Percentiles rank a stretch among this genome's conserved stretches.
Evolutionary conservation across 1,140 invertebrate species (phyloP).

Genomic region (Acyrthosiphon pisum): DNA sequence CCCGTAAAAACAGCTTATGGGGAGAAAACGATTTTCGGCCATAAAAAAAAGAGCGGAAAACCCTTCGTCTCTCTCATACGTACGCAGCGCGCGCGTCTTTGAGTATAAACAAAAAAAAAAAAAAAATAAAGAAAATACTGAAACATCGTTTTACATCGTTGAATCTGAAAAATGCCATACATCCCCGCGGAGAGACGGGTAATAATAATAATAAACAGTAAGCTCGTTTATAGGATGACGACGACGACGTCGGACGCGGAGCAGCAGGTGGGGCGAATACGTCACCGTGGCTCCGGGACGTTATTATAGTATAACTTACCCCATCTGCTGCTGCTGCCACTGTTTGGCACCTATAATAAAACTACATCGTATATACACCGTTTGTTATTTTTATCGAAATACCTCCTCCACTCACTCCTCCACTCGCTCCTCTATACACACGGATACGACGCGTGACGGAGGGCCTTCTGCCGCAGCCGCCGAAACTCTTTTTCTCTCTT

Average conservation of each 20-base stretch:
- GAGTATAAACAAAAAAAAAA: slow-evolving; percentile 41
- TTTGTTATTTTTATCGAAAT: slow-evolving; percentile 48
- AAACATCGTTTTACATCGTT: slow-evolving; percentile 53
- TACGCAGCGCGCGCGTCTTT: neutral
- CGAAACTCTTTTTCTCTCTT: neutral
- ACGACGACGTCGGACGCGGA: slow-evolving; percentile 7
- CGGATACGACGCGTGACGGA: neutral
- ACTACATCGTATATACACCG: slow-evolving; percentile 4
- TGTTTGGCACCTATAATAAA: slow-evolving; percentile 50
- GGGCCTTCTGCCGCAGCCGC: neutral
- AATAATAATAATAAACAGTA: slow-evolving; percentile 57
- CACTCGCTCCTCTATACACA: neutral
- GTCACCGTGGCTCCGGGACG: neutral
- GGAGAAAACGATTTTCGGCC: slow-evolving; percentile 56
- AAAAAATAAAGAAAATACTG: slow-evolving; percentile 35
- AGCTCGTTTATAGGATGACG: slow-evolving; percentile 45
- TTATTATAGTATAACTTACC: slow-evolving; percentile 13
- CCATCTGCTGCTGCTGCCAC: slow-evolving; percentile 3
- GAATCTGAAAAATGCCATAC: slow-evolving; percentile 56
- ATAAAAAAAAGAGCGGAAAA: slow-evolving; percentile 11
- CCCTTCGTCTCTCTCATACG: neutral
- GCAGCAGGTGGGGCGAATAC: slow-evolving; percentile 50
- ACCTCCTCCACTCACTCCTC: neutral
- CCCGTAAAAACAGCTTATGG: slow-evolving; percentile 45
- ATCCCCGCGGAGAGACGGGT: slow-evolving; percentile 46